These are phyloP conservation scores for Cerastis rubricosa DNA, from an alignment of 2,888 invertebrate species.

Conservation along the genomic window DNA sequence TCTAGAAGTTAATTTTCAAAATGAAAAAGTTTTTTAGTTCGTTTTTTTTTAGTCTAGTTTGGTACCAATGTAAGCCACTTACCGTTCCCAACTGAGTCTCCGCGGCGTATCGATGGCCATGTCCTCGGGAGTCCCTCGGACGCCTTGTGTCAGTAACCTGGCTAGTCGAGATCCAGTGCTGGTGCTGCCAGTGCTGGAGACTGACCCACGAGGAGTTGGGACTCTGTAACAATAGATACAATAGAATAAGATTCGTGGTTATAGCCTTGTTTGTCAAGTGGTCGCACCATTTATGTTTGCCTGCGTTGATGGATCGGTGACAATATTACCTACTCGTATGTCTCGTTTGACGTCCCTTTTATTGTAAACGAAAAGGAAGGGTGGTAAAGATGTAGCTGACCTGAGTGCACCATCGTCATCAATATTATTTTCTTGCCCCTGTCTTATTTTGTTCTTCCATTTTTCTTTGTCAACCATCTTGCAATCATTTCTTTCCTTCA, in stretches of 20 bases:
- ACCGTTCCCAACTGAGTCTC: slow-evolving; percentile 92
- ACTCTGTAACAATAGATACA: slow-evolving; percentile 74
- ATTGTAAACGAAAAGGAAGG: background rate
- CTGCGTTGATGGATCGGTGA: background rate
- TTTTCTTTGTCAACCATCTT: too few species aligned
- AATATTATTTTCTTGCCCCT: background rate
- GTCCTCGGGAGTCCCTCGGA: slow-evolving; percentile 85
- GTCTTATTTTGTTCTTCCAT: background rate
- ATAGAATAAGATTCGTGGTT: background rate
- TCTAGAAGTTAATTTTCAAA: background rate
- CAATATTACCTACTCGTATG: background rate
- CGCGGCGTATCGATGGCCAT: slow-evolving; percentile 87
- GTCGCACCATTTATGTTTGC: background rate
- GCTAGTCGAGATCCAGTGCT: slow-evolving; percentile 81
- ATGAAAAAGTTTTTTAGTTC: background rate
- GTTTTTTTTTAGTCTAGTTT: background rate
- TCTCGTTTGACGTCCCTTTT: background rate
- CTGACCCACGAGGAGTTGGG: slow-evolving; percentile 85
- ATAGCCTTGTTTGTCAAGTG: background rate
- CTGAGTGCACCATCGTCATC: background rate
- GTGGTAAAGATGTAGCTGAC: background rate
- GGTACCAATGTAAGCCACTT: slow-evolving; percentile 61
- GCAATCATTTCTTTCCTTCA: too few species aligned
- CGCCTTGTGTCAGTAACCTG: slow-evolving; percentile 82
- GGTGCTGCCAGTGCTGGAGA: slow-evolving; percentile 83